Percentiles rank a stretch among this genome's conserved stretches.
Conservation (phyloP, 1,140 invertebrate genomes). For the Gonioctena quinquepunctata region DNA sequence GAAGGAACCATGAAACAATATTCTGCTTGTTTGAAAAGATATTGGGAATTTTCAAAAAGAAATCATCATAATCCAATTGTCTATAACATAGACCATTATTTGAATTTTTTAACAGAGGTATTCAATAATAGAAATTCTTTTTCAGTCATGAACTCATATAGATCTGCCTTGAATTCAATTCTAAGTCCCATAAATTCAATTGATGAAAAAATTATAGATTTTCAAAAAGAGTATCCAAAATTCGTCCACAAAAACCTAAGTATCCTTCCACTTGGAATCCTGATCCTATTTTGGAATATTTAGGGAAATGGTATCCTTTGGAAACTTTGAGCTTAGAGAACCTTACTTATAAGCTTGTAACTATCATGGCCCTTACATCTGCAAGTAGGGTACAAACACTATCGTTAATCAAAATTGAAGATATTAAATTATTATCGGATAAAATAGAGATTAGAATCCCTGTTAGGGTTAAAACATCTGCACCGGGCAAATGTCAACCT, state of each 20-base stretch:
- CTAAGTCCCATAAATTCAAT: too few species aligned
- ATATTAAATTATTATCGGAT: background rate
- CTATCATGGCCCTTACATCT: background rate
- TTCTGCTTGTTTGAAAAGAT: background rate
- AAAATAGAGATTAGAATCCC: background rate
- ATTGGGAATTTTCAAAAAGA: background rate
- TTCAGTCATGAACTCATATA: too few species aligned
- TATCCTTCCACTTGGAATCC: background rate
- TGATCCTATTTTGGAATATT: background rate
- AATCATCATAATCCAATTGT: too few species aligned
- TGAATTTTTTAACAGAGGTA: too few species aligned
- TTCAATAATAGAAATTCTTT: too few species aligned
- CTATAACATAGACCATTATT: too few species aligned
- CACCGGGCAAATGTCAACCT: conserved; percentile 47
- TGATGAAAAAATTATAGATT: too few species aligned
- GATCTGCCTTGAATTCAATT: too few species aligned
- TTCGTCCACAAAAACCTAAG: background rate
- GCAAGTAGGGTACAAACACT: background rate
- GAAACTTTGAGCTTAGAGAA: background rate
- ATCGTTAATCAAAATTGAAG: background rate
- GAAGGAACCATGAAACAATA: background rate
- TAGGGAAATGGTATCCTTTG: background rate
- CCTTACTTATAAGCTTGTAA: background rate
- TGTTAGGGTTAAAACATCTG: conserved; percentile 8
- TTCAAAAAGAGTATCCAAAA: background rate